Percentiles rank a stretch among this genome's conserved stretches.
Conservation (phyloP, 2,113 vertebrate species). For the Mirounga angustirostris region DNA sequence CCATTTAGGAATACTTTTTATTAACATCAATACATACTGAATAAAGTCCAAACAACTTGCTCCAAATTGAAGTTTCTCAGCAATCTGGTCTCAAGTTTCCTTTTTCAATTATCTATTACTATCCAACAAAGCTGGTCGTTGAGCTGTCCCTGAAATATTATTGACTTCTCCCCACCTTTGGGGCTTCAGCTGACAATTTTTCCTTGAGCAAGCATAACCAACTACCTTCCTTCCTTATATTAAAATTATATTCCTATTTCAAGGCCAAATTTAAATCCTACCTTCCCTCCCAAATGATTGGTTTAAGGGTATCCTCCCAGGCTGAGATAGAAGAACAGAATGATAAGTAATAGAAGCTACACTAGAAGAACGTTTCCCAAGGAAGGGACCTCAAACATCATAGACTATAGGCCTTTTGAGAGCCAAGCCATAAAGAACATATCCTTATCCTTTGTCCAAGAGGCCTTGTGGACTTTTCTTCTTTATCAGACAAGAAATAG, state of each 20-base stretch:
- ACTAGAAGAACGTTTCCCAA: background rate
- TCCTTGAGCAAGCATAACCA: background rate
- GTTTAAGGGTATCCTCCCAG: background rate
- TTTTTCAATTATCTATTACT: background rate
- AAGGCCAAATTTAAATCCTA: background rate
- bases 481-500: background rate
- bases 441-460: background rate
- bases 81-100: background rate
- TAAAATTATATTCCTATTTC: no score
- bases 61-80: background rate
- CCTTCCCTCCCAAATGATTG: background rate
- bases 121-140: background rate
- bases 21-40: background rate
- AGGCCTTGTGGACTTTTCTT: background rate
- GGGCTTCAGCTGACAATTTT: background rate
- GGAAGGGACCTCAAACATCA: background rate
- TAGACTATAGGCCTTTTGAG: background rate
- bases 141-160: background rate
- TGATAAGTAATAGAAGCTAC: background rate
- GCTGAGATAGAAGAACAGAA: background rate
- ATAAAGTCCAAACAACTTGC: background rate
- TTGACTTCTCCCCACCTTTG: background rate
- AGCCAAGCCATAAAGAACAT: background rate
- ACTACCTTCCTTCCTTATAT: no score
- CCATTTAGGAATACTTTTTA: background rate